Evolutionary conservation across 92 coral and sea anemone species (phyloP).

Genomic region (Hydrozoanthus gracilis): DNA sequence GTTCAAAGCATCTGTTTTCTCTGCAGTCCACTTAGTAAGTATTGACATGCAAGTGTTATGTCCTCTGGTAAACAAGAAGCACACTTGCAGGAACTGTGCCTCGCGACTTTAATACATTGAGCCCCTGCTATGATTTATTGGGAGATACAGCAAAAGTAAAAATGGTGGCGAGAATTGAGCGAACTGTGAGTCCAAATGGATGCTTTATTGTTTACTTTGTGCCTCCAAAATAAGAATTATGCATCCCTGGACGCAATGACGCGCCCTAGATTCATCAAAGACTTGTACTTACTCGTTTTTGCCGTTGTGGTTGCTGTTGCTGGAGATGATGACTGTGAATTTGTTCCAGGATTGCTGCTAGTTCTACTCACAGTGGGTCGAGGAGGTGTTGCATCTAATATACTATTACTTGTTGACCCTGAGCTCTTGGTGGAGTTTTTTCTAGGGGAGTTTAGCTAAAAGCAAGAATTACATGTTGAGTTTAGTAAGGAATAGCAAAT

Average conservation of each 20-base stretch:
- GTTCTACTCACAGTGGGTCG: slow-evolving; percentile 57
- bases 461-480: background rate
- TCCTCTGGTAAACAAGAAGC: too few species aligned
- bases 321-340: slow-evolving; percentile 41
- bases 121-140: too few species aligned
- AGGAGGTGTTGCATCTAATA: slow-evolving; percentile 73
- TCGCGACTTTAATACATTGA: too few species aligned
- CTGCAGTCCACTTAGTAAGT: too few species aligned
- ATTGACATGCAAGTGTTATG: too few species aligned
- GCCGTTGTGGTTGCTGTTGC: slow-evolving; percentile 54
- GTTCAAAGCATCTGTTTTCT: too few species aligned
- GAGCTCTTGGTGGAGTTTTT: slow-evolving; percentile 93
- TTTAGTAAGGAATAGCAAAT: too few species aligned
- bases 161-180: too few species aligned
- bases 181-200: too few species aligned
- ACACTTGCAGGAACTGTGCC: too few species aligned
- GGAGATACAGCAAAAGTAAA: too few species aligned
- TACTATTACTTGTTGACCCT: slow-evolving; percentile 57
- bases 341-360: slow-evolving; percentile 47
- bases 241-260: background rate
- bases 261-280: background rate
- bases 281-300: slow-evolving; percentile 26
- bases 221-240: background rate
- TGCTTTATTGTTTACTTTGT: background rate
- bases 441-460: slow-evolving; percentile 85